These are phyloP conservation scores for Ormyrus nitidulus DNA, from an alignment of 2,888 invertebrate genomes.

Conservation along the genomic window DNA sequence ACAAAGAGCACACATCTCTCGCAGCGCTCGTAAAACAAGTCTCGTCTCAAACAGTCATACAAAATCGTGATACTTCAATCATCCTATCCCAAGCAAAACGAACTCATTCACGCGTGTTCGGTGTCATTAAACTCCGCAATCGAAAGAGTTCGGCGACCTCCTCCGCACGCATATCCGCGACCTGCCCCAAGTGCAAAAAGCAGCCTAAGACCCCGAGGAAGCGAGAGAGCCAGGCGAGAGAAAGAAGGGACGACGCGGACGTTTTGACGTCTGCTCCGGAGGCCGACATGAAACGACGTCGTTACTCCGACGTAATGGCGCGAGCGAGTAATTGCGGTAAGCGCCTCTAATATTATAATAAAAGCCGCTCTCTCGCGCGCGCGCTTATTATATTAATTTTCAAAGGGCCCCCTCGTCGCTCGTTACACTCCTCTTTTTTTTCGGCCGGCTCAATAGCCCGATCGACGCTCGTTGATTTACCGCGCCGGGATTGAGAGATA, in stretches of 20 bases:
- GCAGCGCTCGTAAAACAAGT: too few species aligned
- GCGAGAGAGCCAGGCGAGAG: neutral
- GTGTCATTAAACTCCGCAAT: too few species aligned
- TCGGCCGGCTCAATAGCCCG: too few species aligned
- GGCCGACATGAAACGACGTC: conserved; percentile 34
- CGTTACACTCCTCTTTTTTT: neutral
- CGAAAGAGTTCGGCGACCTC: too few species aligned
- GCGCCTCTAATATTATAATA: conserved; percentile 28
- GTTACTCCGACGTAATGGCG: conserved; percentile 26
- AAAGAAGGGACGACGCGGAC: neutral
- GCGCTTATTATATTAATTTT: conserved; percentile 31
- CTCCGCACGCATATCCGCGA: too few species aligned
- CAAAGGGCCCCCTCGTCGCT: conserved; percentile 13
- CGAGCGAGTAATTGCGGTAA: conserved; percentile 22
- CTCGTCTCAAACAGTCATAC: too few species aligned
- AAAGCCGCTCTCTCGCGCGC: neutral
- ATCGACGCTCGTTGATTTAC: conserved; percentile 1
- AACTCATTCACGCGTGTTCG: too few species aligned
- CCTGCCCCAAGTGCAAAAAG: neutral
- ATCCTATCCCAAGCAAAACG: too few species aligned
- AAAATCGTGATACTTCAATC: too few species aligned
- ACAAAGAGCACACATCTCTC: too few species aligned
- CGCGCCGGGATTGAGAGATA: too few species aligned
- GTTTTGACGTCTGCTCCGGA: conserved; percentile 24
- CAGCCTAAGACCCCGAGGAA: too few species aligned